These are phyloP conservation scores for Oreortyx pictus DNA, from an alignment of 2,797 vertebrate genomes.

Conservation along the genomic window DNA sequence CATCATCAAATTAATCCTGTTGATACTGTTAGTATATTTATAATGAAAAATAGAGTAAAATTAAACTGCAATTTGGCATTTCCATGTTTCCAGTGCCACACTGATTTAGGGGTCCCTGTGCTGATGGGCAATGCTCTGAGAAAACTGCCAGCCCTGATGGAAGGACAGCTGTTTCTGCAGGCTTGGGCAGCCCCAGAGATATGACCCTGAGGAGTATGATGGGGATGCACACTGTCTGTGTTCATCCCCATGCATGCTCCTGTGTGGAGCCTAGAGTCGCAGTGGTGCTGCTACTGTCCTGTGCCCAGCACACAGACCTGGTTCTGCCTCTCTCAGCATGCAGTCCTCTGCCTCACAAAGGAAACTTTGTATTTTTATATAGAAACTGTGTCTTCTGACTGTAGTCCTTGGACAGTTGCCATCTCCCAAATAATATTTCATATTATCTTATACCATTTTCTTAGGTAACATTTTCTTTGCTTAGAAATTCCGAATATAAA, in stretches of 20 bases:
- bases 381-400: background rate
- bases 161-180: slow-evolving; percentile 29
- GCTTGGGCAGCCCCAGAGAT: background rate
- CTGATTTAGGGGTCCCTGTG: background rate
- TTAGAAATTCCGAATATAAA: slow-evolving; percentile 30
- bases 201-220: slow-evolving; percentile 33
- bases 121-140: background rate
- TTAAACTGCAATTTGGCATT: background rate
- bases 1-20: no score
- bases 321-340: background rate
- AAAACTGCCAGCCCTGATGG: slow-evolving; percentile 19
- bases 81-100: slow-evolving; percentile 1
- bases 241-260: background rate
- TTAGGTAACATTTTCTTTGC: background rate
- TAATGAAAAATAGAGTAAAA: background rate
- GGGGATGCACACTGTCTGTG: slow-evolving; percentile 15
- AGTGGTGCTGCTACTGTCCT: slow-evolving; percentile 26
- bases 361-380: background rate
- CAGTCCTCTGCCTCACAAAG: background rate
- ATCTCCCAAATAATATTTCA: background rate
- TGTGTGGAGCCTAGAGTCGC: background rate
- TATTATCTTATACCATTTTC: background rate
- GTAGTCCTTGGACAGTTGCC: background rate
- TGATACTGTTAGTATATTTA: slow-evolving; percentile 3
- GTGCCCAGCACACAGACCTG: background rate